Evolutionary conservation across 23 tunicate species (phyloP), one percentile per base, ranked within the genome.

Genomic region (Botrylloides violaceus): DNA sequence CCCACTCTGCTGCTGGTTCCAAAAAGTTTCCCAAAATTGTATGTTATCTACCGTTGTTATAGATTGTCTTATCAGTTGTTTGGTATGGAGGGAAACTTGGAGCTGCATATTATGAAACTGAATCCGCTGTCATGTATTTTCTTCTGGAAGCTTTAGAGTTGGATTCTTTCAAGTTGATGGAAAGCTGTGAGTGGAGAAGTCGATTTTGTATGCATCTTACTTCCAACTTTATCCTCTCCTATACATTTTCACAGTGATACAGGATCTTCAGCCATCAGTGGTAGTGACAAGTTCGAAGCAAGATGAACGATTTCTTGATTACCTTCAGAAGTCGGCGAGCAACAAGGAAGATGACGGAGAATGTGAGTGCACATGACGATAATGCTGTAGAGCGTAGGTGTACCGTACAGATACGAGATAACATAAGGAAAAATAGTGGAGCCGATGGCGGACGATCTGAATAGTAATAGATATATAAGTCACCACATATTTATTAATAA

Each of bases 41-140:
- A n/a, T n/a, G n/a, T n/a, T n/a, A n/a, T n/a, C n/a, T n/a, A n/a
- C n/a, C n/a, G n/a, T n/a, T n/a, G 15, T 35, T 68, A 35, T 20
- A 68, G 74, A 68, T 43, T 37, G 22, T 68, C 30, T 31, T 68
- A 30, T 31, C 74, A 34, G 32, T 90, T 1, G 36, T 83, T 5
- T 83, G 81, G 81, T 79, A 70, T 62, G 70, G 53, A 15, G 82
- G 79, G 28, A 35, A 55, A 59, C 58, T 90, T 28, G 90, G 97
- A 30, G 97, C 90, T 7, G 85, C 97, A 20, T 90, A 80, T 61
- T 90, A 90, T 61, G 97, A 90, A 23, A 58, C 82, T 29, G 90
- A 83, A n/a, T 80, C 76, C 5, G 78, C 83, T 32, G 60, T 74
- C 26, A 3, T 90, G n/a, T 56, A 73, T 49, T 28, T 90, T 32